Conservation (phyloP, 1,140 invertebrate genomes). For the Amphibalanus amphitrite region DNA sequence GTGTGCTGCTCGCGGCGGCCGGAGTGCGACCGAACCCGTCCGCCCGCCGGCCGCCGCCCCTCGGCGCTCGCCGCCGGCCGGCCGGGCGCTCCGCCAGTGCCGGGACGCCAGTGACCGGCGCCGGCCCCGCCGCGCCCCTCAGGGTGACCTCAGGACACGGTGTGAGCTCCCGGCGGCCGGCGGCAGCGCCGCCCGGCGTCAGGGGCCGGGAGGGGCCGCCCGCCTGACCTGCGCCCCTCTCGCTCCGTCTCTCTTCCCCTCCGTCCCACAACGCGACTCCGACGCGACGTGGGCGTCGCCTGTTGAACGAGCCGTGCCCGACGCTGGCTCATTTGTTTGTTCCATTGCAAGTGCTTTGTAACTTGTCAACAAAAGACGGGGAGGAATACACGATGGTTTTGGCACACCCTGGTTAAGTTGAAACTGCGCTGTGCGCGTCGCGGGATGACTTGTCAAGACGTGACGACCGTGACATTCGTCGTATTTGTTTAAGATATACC, state of each 20-base stretch:
- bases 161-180: neutral
- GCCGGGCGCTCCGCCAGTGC: too few species aligned
- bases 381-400: neutral
- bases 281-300: too few species aligned
- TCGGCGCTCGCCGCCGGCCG: neutral
- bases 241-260: neutral
- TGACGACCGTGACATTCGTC: neutral
- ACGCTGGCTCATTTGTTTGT: neutral
- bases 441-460: too few species aligned
- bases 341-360: neutral
- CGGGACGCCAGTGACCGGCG: neutral
- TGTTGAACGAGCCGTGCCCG: too few species aligned
- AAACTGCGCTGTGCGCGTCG: too few species aligned
- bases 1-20: neutral
- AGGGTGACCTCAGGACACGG: neutral
- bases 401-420: neutral
- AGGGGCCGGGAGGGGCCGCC: neutral
- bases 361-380: neutral
- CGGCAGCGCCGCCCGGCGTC: neutral
- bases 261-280: neutral
- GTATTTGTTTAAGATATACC: neutral
- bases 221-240: too few species aligned
- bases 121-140: neutral
- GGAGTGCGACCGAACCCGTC: too few species aligned
- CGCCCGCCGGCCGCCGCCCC: too few species aligned